Evolutionary conservation across 1,140 invertebrate genomes (phyloP), one percentile per base, ranked within the genome.

Genomic region (Oryctes rhinoceros): DNA sequence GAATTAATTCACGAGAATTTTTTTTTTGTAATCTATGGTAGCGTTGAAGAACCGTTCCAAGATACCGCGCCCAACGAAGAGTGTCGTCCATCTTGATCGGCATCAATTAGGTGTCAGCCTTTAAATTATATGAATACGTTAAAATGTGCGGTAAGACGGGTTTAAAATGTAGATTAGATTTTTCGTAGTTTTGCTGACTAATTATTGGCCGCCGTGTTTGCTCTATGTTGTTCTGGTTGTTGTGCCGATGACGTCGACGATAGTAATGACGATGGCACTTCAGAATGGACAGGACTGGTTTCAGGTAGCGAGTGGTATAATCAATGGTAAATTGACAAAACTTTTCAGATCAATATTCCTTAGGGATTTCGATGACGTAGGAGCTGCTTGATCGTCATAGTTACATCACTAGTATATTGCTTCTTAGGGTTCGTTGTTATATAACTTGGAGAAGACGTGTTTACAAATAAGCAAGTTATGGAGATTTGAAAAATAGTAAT

Each of bases 121-220:
- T 18, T 35, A 67, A 67, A 11, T 67, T 67, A 67, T 67, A 67
- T 35, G 65, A 67, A 67, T 67, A 67, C 65, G 65, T 67, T 67
- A 30, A 35, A 67, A 67, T 18, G 18, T 67, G 65, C 13, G 18
- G 65, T 18, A 67, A 35, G 65, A 35, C 18, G n/a, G 13, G n/a
- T 53, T 53, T 53, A 67, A 67, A 67, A 67, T 67, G 65, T 67
- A 67, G 30, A 67, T 67, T 67, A 67, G 20, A 67, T 67, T 67
- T 67, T 67, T 67, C 65, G 65, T 67, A 35, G 30, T 67, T 67
- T 67, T 24, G 65, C 65, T 67, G 65, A 67, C 65, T 67, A 35
- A 67, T 35, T 67, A 67, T 67, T 67, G 65, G 65, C 49, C 49
- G 49, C n/a, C 18, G 3, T 67, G n/a, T 67, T 13, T 24, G n/a